Evolutionary conservation across 2,797 vertebrate species (phyloP).

Genomic region (Lepidocolaptes lacrymiger): DNA sequence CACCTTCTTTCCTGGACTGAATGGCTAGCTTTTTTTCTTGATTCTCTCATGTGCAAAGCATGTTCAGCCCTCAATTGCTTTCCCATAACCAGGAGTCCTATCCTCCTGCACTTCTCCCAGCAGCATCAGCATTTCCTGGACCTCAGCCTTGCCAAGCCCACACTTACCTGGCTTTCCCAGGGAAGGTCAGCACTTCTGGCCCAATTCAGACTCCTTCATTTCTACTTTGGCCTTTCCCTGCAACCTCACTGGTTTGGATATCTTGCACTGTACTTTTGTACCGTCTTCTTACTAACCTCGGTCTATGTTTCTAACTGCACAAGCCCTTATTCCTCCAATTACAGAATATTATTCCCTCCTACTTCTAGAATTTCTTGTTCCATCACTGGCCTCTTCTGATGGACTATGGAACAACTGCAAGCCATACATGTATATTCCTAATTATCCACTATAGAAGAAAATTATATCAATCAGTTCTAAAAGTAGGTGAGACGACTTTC

Average conservation of each 20-base stretch:
- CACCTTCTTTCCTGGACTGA: neutral
- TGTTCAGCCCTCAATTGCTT: neutral
- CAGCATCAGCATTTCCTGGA: neutral
- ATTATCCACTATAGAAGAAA: neutral
- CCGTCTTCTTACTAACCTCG: neutral
- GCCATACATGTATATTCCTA: neutral
- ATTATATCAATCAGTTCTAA: neutral
- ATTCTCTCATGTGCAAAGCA: neutral
- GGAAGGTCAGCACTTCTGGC: neutral
- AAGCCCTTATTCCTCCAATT: neutral
- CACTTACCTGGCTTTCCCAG: neutral
- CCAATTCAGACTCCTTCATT: neutral
- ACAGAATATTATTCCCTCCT: neutral
- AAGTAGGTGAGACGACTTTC: neutral
- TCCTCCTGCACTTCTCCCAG: neutral
- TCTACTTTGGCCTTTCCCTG: neutral
- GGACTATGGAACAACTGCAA: neutral
- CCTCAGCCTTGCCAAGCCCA: neutral
- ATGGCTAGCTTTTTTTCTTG: neutral
- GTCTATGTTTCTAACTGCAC: neutral
- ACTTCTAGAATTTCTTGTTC: neutral
- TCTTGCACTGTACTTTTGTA: neutral
- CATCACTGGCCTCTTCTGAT: neutral
- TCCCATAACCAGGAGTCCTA: neutral
- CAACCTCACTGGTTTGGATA: neutral